Base-by-base conservation (phyloP, 2,797 vertebrate genomes). In the Arctocebus calabarensis region DNA sequence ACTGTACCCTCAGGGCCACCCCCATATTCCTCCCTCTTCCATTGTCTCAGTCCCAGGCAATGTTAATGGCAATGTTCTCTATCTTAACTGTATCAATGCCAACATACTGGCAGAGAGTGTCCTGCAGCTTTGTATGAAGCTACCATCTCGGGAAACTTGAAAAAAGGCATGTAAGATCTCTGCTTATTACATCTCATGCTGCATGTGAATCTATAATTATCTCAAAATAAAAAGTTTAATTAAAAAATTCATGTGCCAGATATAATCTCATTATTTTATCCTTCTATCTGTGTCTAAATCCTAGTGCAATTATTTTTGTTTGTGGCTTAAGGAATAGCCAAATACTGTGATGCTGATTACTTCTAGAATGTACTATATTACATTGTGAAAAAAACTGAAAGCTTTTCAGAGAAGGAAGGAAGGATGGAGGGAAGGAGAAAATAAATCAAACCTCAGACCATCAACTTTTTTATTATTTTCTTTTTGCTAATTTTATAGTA, bases 401-500 rank as follows among this genome's bases (percentile, higher is more conserved):
- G 4, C n/a, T 71, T 92, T 95, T 94, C 34, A 73, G 29, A 48
- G 70, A 64, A 73, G 68, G 23, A 68, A 68, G 23, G 3, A 70
- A 43, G 5, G n/a, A 40, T 3, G 20, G n/a, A 68, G 59, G 29
- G 5, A 75, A 34, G 5, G n/a, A 40, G 48, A 5, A 32, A 32
- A 79, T 87, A 59, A 7, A 52, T 52, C 27, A 87, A 66, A 37
- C 32, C 74, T 94, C 83, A 88, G 55, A 75, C 7, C n/a, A 61
- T 81, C 43, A 4, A 59, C 29, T 34, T 34, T 55, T 71, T 73
- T 11, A 62, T 55, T 48, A 22, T 62, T 87, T 81, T 48, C 20
- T 83, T 66, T 84, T 71, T 83, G 17, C 86, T 68, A 57, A 59
- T 75, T 94, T 95, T 81, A 84, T 34, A 66, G 62, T 74, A 68